A percentile compares a stretch with the other conserved stretches of the same genome.
Evolutionary conservation across 2,113 vertebrate species (phyloP).

Genomic region (Toxotes chatareus): DNA sequence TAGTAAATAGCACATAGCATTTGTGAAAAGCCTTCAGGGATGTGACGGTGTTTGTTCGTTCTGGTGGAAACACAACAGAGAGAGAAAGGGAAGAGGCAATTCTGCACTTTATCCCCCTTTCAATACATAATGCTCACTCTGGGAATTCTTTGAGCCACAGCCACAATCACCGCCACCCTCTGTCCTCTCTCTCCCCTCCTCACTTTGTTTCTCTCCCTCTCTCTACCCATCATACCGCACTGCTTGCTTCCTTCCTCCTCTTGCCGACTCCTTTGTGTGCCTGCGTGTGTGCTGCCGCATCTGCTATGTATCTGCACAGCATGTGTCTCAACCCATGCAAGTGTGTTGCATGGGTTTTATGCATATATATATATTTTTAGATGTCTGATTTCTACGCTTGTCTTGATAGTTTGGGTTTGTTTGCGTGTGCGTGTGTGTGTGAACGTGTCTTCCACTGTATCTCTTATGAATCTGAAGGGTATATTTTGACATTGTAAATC

Average conservation of each 20-base stretch:
- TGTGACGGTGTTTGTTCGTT: conserved; percentile 66
- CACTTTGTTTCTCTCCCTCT: conserved; percentile 53
- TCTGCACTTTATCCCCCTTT: conserved; percentile 74
- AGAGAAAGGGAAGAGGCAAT: conserved; percentile 46
- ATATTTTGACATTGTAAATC: conserved; percentile 46
- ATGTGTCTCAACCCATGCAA: conserved; percentile 21
- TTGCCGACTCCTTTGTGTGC: conserved; percentile 26
- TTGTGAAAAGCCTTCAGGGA: conserved; percentile 49
- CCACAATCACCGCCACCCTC: conserved; percentile 52
- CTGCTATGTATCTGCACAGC: conserved; percentile 56
- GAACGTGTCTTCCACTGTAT: neutral
- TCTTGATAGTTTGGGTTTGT: conserved; percentile 20
- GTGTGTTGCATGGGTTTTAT: conserved; percentile 31
- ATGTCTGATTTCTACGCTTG: conserved; percentile 31
- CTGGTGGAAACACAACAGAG: conserved; percentile 65
- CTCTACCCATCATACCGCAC: conserved; percentile 41
- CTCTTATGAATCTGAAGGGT: conserved; percentile 35
- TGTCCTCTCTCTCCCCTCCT: conserved; percentile 28
- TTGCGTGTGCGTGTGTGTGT: conserved; percentile 6
- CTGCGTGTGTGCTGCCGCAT: conserved; percentile 32
- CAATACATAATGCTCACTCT: conserved; percentile 68
- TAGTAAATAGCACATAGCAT: neutral
- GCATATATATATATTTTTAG: conserved; percentile 9
- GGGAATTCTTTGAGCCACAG: conserved; percentile 73
- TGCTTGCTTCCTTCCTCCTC: conserved; percentile 35